These are phyloP conservation scores for Diplodus sargus DNA, from an alignment of 2,797 vertebrate species.

Conservation along the genomic window DNA sequence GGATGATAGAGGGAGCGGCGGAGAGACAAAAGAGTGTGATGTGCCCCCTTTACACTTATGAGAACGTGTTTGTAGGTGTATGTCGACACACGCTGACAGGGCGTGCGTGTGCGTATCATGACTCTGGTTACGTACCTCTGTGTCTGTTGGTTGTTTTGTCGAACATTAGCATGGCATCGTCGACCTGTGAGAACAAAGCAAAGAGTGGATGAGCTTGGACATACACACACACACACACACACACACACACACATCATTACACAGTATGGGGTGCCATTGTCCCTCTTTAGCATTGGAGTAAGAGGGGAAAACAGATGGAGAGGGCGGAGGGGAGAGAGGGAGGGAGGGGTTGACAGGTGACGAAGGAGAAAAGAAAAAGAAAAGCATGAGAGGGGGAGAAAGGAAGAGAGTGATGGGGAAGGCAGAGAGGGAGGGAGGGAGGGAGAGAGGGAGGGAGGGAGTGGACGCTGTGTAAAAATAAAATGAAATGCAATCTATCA, in stretches of 20 bases:
- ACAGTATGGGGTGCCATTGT: conserved; percentile 85
- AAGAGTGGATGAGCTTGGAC: conserved; percentile 72
- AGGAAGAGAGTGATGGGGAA: conserved; percentile 37
- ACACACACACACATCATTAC: conserved; percentile 72
- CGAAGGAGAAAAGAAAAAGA: conserved; percentile 69
- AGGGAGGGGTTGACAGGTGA: conserved; percentile 78
- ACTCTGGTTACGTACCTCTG: conserved; percentile 87
- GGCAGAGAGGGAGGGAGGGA: conserved; percentile 8
- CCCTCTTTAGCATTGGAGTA: conserved; percentile 74
- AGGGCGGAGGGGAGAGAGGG: conserved; percentile 65
- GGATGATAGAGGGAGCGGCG: conserved; percentile 22
- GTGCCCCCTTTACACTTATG: conserved; percentile 21
- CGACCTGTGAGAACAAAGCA: conserved; percentile 90
- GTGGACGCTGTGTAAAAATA: conserved; percentile 46
- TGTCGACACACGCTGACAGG: conserved; percentile 39
- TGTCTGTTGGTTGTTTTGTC: conserved; percentile 99
- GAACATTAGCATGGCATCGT: conserved; percentile 99
- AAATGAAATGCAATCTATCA: conserved; percentile 64
- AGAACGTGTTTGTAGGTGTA: background rate
- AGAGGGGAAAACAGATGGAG: conserved; percentile 83
- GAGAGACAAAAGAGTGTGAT: conserved; percentile 39
- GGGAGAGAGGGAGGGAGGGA: conserved; percentile 7
- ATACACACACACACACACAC: conserved; percentile 51
- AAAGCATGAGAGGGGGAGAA: conserved; percentile 53
- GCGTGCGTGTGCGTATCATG: conserved; percentile 24